phyloP scores from a whole-genome alignment of 2,888 invertebrate genomes.

The Cheilosia variabilis region DNA sequence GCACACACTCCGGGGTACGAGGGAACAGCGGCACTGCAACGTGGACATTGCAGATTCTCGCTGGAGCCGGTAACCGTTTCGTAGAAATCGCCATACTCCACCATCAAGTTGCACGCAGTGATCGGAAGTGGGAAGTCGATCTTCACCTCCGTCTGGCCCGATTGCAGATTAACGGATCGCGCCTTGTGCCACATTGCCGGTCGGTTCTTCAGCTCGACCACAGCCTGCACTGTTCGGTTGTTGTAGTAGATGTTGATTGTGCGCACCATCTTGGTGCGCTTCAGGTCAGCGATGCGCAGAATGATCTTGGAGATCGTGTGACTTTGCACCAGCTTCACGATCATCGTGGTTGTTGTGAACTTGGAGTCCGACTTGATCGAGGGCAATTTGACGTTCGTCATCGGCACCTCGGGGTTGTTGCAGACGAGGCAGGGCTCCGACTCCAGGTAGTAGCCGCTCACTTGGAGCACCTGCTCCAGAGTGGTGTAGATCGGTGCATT shows the following conservation, averaged over 20 bases:
- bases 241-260: slow-evolving; percentile 98
- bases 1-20: slow-evolving; percentile 98
- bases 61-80: slow-evolving; percentile 95
- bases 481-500: slow-evolving; percentile 97
- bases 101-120: slow-evolving; percentile 98
- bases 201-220: slow-evolving; percentile 98
- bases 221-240: slow-evolving; percentile 97
- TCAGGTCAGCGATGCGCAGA: slow-evolving; percentile 96
- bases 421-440: slow-evolving; percentile 99
- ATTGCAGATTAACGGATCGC: slow-evolving; percentile 94
- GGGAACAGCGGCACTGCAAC: slow-evolving; percentile 98
- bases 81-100: slow-evolving; percentile 99
- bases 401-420: slow-evolving; percentile 98
- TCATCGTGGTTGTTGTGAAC: slow-evolving; percentile 98
- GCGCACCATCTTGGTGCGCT: slow-evolving; percentile 98
- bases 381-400: slow-evolving; percentile 95
- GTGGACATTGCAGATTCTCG: slow-evolving; percentile 97
- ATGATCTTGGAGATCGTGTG: slow-evolving; percentile 98
- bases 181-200: slow-evolving; percentile 99
- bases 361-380: slow-evolving; percentile 98
- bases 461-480: slow-evolving; percentile 95
- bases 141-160: slow-evolving; percentile 97
- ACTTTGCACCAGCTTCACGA: slow-evolving; percentile 97
- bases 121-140: slow-evolving; percentile 98
- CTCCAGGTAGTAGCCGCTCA: slow-evolving; percentile 98